Evolutionary conservation across 2,113 vertebrate genomes (phyloP), one percentile per base, ranked within the genome.

Genomic region (Empidonax traillii): DNA sequence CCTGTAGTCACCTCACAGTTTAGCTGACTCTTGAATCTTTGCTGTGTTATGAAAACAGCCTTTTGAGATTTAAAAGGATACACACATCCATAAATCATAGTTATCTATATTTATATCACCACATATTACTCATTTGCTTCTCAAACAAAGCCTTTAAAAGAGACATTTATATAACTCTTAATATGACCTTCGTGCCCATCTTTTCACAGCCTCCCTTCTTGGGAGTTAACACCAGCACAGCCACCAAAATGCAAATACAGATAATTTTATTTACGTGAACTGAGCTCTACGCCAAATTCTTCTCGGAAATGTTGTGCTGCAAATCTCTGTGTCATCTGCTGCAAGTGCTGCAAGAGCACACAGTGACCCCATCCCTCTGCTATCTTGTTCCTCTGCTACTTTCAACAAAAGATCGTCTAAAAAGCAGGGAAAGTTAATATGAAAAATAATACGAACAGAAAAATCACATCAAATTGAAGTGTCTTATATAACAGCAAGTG

Each of bases 401-500:
- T 73, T 51, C n/a, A 77, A 71, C 14, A 93, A 41, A 62, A 77
- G 43, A 91, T 88, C 55, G 85, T 22, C 51, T 35, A 43, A 73
- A 59, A 59, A 88, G 79, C 47, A 94, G 65, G 10, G 33, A 66
- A 95, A 85, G 43, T 47, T 77, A 96, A 67, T 43, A 53, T 33
- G 80, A 93, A 91, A 82, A 96, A 90, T 37, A 84, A 49, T 22
- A 76, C 19, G 28, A 90, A 71, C 39, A 90, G 51, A 91, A 88
- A 95, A 93, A 84, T 83, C 87, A 77, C 65, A 95, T 83, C 72
- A 90, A 81, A 77, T 52, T 81, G 72, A 92, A 83, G 35, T 37
- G 35, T 44, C 87, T 96, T 96, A 96, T 62, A 75, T 96, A 95
- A 95, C 23, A 90, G 85, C 44, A 83, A 93, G 63, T 87, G 81